These are phyloP conservation scores for Aethina tumida DNA, from an alignment of 1,140 invertebrate species.

Conservation along the genomic window DNA sequence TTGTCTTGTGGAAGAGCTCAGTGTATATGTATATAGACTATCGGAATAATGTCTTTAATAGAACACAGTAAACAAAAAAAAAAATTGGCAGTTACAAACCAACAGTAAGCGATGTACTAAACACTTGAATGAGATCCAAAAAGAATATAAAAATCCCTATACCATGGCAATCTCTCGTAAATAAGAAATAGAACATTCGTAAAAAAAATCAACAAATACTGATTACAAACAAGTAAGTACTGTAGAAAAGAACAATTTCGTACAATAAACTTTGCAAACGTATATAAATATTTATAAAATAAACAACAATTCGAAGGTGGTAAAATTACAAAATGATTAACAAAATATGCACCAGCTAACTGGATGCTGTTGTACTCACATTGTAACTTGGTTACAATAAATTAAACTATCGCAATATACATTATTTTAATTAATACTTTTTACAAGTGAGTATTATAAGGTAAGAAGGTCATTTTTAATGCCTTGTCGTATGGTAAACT, in stretches of 20 bases:
- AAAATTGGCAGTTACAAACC: constrained; percentile 26
- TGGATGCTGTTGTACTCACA: constrained; percentile 27
- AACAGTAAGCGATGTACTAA: constrained; percentile 19
- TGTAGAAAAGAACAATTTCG: too few relatives aligned
- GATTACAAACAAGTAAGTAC: too few relatives aligned
- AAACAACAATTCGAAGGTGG: constrained; percentile 26
- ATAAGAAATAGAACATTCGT: constrained; percentile 17
- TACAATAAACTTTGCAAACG: constrained; percentile 24
- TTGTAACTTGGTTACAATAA: constrained; percentile 15
- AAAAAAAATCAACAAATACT: constrained; percentile 19
- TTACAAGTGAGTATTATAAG: constrained; percentile 32
- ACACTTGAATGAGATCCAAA: constrained; percentile 25
- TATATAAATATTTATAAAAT: constrained; percentile 31
- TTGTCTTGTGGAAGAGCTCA: constrained; percentile 5
- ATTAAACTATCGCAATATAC: constrained; percentile 15
- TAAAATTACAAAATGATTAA: constrained; percentile 19
- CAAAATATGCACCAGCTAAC: constrained; percentile 14
- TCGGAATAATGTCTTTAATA: constrained; percentile 26
- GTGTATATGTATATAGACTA: constrained; percentile 16
- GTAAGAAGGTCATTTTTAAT: constrained; percentile 29
- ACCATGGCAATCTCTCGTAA: constrained; percentile 31
- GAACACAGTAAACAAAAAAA: constrained; percentile 23
- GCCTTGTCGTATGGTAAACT: constrained; percentile 33
- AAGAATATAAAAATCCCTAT: constrained; percentile 29
- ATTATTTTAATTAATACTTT: constrained; percentile 23